Evolutionary conservation across 2,888 invertebrate genomes (phyloP), one percentile per base, ranked within the genome.

Genomic region (Scrobipalpa costella): DNA sequence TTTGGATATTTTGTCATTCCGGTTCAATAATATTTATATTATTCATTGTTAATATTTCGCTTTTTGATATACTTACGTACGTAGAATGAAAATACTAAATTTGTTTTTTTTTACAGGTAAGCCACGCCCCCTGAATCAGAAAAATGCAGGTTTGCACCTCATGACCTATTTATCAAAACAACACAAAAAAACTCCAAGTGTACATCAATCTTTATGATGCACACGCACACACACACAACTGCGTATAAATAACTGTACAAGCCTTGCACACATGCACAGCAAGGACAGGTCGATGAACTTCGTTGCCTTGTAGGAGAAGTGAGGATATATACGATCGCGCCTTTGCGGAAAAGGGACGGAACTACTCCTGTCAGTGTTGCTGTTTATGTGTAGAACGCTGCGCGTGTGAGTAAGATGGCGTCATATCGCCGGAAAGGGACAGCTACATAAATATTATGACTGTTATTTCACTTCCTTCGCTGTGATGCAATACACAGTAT

Each of bases 281-380:
- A 91, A 91, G 91, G 91, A 91, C 91, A 91, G 91, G 90, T 91
- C 91, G 90, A 89, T 85, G 90, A 85, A 87, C 91, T 89, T 85
- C 70, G 86, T 90, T 90, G 90, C 91, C 91, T 91, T 91, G 90
- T 86, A 81, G 80, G 84, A 87, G 77, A 76, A 83, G 77, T 78
- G 79, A 73, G 67, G 77, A 75, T 62, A 76, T 81, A 90, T 75
- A 77, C 72, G 64, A 67, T 64, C 67, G 63, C 67, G 61, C 63
- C 49, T 67, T 74, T 61, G 84, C 66, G 76, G 69, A 76, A 90
- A 71, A 69, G 78, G 78, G 77, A 79, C 67, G 70, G 72, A 65
- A 67, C 73, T 66, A 79, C 52, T 65, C 75, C 69, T 52, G 71
- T 67, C 73, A 52, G 76, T 73, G 13, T 83, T 77, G 76, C 78